These are phyloP conservation scores for Antrozous pallidus DNA, from an alignment of 2,797 vertebrate species.

Conservation along the genomic window DNA sequence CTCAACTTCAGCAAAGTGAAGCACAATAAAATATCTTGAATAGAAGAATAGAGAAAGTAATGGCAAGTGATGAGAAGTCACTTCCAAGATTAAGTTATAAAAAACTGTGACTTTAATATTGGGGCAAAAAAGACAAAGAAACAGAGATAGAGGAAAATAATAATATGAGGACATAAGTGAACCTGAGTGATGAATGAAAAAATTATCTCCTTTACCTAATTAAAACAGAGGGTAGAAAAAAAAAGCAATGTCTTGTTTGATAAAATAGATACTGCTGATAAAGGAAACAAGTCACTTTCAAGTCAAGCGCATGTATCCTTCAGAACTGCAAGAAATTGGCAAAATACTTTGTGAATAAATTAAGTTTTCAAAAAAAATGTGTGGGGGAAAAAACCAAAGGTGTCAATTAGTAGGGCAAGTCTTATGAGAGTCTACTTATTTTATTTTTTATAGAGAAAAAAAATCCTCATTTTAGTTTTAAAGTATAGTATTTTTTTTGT, in stretches of 20 bases:
- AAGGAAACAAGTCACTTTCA: background rate
- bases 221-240: background rate
- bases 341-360: slow-evolving; percentile 31
- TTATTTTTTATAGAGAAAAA: slow-evolving; percentile 26
- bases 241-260: background rate
- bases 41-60: too few relatives aligned
- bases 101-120: too few relatives aligned
- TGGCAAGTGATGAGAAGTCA: too few relatives aligned
- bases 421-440: slow-evolving; percentile 31
- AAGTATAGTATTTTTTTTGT: slow-evolving; percentile 30
- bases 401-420: slow-evolving; percentile 38
- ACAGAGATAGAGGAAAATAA: background rate
- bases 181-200: background rate
- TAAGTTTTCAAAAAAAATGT: slow-evolving; percentile 52
- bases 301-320: background rate
- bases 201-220: background rate
- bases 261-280: background rate
- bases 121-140: background rate
- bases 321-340: slow-evolving; percentile 18
- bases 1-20: slow-evolving; percentile 58
- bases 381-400: background rate
- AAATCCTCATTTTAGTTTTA: background rate
- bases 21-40: slow-evolving; percentile 10
- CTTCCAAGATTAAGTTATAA: too few relatives aligned
- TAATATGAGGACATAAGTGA: background rate